A percentile compares a stretch with the other conserved stretches of the same genome.
phyloP scores from a whole-genome alignment of 2,113 vertebrate species.

The Lichenostomus cassidix region DNA sequence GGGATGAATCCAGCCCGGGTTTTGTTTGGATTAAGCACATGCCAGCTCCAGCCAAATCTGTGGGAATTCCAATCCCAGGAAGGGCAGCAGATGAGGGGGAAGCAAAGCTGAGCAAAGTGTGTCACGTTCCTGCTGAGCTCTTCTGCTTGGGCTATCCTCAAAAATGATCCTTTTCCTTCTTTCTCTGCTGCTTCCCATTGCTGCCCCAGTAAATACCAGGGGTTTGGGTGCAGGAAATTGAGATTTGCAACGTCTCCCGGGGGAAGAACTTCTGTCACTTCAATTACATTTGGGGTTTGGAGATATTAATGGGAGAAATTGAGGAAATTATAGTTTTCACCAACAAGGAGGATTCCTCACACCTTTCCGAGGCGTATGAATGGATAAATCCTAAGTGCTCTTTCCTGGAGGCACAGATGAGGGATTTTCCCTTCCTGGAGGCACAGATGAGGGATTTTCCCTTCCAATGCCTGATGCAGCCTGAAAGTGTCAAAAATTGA shows the following conservation, averaged over 20 bases:
- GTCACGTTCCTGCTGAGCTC: background rate
- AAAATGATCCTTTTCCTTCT: background rate
- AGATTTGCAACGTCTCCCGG: fast-evolving
- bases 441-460: background rate
- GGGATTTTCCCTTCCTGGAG: background rate
- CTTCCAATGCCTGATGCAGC: background rate
- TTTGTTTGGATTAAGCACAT: fast-evolving
- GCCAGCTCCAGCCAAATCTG: background rate
- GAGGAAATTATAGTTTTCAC: fast-evolving
- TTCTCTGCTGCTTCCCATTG: background rate
- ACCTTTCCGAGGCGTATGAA: fast-evolving
- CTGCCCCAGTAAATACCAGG: fast-evolving
- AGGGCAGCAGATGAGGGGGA: background rate
- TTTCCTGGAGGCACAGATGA: background rate
- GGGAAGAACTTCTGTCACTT: background rate
- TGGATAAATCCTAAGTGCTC: background rate
- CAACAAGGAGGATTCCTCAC: background rate
- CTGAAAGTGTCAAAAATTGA: background rate
- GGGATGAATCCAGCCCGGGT: background rate
- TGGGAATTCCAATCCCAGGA: fast-evolving
- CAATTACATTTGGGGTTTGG: background rate
- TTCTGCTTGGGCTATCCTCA: background rate
- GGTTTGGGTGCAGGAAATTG: background rate
- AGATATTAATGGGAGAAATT: fast-evolving
- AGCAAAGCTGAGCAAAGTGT: fast-evolving